Evolutionary conservation across 2,888 invertebrate species (phyloP).

Genomic region (Anoncus sp.): DNA sequence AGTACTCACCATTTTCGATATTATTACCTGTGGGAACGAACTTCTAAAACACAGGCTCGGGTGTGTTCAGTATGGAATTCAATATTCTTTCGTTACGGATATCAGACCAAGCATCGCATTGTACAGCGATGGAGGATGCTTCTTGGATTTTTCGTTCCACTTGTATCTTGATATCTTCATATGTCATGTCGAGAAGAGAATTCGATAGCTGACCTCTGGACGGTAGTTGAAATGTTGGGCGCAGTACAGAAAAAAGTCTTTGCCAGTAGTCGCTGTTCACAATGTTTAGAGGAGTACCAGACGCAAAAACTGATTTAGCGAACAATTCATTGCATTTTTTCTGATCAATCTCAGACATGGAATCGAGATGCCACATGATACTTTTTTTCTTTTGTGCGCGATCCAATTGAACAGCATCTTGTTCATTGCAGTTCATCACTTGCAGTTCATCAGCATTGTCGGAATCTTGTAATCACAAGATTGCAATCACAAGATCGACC

Average conservation of each 20-base stretch:
- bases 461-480: background rate
- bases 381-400: background rate
- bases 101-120: conserved; percentile 59
- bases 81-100: conserved; percentile 60
- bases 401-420: no score
- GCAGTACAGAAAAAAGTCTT: background rate
- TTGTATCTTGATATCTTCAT: conserved; percentile 15
- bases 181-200: background rate
- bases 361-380: background rate
- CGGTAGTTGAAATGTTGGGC: conserved; percentile 22
- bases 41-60: conserved; percentile 59
- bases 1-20: conserved; percentile 56
- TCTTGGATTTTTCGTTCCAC: background rate
- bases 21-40: conserved; percentile 50
- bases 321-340: background rate
- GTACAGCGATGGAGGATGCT: conserved; percentile 6
- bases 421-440: no score
- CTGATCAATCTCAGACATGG: background rate
- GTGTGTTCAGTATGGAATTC: conserved; percentile 63
- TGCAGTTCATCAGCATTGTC: no score
- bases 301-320: conserved; percentile 21
- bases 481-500: no score
- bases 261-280: conserved; percentile 17
- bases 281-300: conserved; percentile 14
- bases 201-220: background rate